Conservation (phyloP, 2,797 vertebrate species). For the Champsocephalus esox region DNA sequence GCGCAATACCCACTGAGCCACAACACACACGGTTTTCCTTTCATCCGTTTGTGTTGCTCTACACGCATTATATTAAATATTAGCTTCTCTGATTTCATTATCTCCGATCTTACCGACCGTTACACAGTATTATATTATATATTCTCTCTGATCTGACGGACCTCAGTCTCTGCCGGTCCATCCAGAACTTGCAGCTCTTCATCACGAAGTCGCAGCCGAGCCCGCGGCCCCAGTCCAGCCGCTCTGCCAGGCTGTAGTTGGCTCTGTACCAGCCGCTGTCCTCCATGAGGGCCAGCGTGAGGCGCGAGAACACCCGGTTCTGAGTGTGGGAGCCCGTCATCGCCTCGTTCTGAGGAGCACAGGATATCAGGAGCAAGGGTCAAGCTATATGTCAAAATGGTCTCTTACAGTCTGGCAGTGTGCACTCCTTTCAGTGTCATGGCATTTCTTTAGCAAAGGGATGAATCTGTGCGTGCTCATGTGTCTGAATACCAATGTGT, state of each 20-base stretch:
- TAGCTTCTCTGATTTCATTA: no score
- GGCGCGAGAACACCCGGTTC: constrained; percentile 95
- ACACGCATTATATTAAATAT: no score
- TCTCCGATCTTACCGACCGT: no score
- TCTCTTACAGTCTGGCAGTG: not conserved
- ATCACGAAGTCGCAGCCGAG: constrained; percentile 96
- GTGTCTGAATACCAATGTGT: not conserved
- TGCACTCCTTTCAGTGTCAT: constrained; percentile 24
- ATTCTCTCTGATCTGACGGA: constrained; percentile 47
- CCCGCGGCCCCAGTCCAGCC: constrained; percentile 93
- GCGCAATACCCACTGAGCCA: no score
- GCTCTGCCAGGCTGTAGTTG: constrained; percentile 97
- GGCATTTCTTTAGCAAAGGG: constrained; percentile 20
- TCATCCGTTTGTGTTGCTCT: no score
- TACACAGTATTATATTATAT: no score
- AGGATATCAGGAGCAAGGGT: constrained; percentile 24
- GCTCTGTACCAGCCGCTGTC: constrained; percentile 98
- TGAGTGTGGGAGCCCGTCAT: constrained; percentile 99
- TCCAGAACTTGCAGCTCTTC: constrained; percentile 99
- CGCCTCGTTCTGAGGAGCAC: constrained; percentile 91
- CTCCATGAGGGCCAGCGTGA: constrained; percentile 98
- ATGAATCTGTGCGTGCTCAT: not conserved
- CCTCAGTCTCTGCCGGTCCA: constrained; percentile 90
- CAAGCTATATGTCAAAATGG: constrained; percentile 42
- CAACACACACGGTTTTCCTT: no score